These are phyloP conservation scores for Oryzias curvinotus DNA, from an alignment of 2,113 vertebrate genomes.

Conservation along the genomic window DNA sequence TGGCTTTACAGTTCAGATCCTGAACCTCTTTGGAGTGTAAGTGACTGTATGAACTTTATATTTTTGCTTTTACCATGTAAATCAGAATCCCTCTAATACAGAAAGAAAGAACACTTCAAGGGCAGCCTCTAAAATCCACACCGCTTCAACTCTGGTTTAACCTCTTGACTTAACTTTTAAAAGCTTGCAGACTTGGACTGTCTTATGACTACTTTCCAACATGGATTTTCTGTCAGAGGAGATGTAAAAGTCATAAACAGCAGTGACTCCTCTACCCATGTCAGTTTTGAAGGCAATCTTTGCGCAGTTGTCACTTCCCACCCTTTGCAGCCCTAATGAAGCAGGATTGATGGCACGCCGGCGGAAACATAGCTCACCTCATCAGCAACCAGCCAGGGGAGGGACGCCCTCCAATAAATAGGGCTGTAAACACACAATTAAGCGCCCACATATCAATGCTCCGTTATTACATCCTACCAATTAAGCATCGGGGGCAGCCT, in stretches of 20 bases:
- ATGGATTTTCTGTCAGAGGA: constrained; percentile 29
- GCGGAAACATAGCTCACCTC: constrained; percentile 63
- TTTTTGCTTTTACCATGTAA: no score
- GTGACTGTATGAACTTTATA: no score
- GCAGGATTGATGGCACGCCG: constrained; percentile 66
- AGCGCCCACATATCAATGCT: constrained; percentile 61
- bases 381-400: constrained; percentile 62
- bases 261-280: constrained; percentile 47
- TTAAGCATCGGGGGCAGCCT: constrained; percentile 65
- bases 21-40: no score
- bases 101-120: background rate
- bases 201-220: constrained; percentile 27
- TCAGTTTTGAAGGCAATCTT: constrained; percentile 46
- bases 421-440: constrained; percentile 75
- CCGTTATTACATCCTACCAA: constrained; percentile 71
- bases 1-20: no score
- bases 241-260: constrained; percentile 57
- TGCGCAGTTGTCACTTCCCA: constrained; percentile 41
- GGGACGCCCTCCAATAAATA: constrained; percentile 68
- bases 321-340: constrained; percentile 62
- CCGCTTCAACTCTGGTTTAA: background rate
- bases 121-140: background rate
- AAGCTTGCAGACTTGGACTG: constrained; percentile 12
- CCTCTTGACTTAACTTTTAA: constrained; percentile 10
- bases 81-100: no score